Conservation (phyloP, 1,140 invertebrate genomes). For the Propsilocerus akamusi region DNA sequence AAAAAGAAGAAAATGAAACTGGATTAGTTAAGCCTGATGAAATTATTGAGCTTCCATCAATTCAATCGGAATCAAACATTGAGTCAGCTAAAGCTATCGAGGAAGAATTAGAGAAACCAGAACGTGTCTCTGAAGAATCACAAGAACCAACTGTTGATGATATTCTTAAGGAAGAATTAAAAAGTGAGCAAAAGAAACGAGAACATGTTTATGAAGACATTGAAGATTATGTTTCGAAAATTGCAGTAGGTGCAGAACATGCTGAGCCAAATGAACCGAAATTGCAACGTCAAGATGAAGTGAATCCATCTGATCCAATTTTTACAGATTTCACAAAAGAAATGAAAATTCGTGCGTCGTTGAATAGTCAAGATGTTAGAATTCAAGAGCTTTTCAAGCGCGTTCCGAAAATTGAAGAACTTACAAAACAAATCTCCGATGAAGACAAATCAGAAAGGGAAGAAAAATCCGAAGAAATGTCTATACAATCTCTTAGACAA, state of each 20-base stretch:
- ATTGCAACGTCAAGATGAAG: too few species aligned
- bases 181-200: constrained; percentile 22
- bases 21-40: constrained; percentile 18
- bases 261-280: too few species aligned
- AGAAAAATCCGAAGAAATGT: constrained; percentile 7
- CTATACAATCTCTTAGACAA: constrained; percentile 7
- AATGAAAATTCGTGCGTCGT: neutral
- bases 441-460: constrained; percentile 17
- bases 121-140: constrained; percentile 11
- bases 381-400: neutral
- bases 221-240: constrained; percentile 18
- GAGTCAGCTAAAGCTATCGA: neutral
- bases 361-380: neutral
- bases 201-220: constrained; percentile 40
- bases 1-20: constrained; percentile 8
- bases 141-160: constrained; percentile 1
- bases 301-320: too few species aligned
- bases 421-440: neutral
- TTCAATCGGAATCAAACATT: neutral
- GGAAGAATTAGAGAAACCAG: constrained; percentile 12
- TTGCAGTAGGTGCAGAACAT: constrained; percentile 12
- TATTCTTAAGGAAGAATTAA: constrained; percentile 2
- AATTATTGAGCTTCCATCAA: constrained; percentile 17
- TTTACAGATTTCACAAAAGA: neutral
- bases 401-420: constrained; percentile 1